phyloP scores from a whole-genome alignment of 1,140 invertebrate genomes.

The Drosophila guanche region DNA sequence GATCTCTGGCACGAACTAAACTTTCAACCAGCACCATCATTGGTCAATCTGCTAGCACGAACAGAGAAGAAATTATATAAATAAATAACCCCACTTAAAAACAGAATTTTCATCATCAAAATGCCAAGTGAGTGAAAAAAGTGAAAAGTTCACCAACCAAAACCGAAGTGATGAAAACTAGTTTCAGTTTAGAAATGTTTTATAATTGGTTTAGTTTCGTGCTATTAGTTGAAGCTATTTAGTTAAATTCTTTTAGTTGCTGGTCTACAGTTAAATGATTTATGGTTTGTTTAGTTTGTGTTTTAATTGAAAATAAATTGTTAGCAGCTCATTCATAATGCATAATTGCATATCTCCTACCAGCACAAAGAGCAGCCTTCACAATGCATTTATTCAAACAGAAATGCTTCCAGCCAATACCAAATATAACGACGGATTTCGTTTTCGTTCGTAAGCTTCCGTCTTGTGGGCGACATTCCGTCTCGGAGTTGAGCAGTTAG shows the following conservation, averaged over 20 bases:
- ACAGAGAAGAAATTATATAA: conserved; percentile 22
- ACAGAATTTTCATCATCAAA: conserved; percentile 15
- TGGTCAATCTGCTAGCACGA: neutral
- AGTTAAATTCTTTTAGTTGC: no score
- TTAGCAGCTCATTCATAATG: no score
- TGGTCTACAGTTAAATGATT: no score
- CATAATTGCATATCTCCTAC: no score
- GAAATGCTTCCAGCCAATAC: no score
- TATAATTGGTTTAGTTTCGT: neutral
- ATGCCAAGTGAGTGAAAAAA: conserved; percentile 17
- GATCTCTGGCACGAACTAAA: conserved; percentile 46
- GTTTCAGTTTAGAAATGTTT: neutral
- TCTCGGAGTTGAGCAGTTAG: conserved; percentile 40
- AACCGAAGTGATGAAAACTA: conserved; percentile 6
- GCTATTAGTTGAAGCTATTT: neutral
- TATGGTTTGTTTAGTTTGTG: no score
- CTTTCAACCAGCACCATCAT: conserved; percentile 14
- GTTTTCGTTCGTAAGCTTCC: no score
- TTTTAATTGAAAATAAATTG: no score
- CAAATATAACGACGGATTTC: neutral
- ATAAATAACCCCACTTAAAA: conserved; percentile 3
- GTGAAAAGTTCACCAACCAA: conserved; percentile 15
- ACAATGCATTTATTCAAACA: no score
- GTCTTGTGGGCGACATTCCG: conserved; percentile 43
- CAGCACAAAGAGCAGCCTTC: no score